phyloP scores from a whole-genome alignment of 2,113 vertebrate species.

The cattle (Bos taurus) region DNA sequence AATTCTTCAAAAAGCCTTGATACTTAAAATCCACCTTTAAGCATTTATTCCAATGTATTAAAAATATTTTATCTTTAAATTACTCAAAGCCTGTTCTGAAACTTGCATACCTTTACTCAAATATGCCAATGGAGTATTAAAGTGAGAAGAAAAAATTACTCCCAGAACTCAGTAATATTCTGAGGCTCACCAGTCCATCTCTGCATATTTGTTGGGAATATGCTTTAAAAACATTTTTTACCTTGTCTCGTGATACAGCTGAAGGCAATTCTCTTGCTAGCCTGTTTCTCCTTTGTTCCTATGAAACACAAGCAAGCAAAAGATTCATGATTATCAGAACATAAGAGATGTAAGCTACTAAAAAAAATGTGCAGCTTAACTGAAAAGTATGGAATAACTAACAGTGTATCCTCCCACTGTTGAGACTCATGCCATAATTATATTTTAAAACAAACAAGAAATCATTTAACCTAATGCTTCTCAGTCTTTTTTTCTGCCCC shows the following conservation, averaged over 20 bases:
- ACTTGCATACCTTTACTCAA: slow-evolving; percentile 2
- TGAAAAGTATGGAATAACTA: slow-evolving; percentile 16
- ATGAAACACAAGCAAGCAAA: slow-evolving; percentile 67
- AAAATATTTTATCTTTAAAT: slow-evolving; percentile 25
- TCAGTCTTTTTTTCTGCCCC: slow-evolving; percentile 15
- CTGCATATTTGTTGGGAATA: background rate
- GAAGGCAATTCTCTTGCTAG: slow-evolving; percentile 91
- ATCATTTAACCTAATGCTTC: slow-evolving; percentile 29
- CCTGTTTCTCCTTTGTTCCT: slow-evolving; percentile 97
- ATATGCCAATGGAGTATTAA: background rate
- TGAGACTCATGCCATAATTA: slow-evolving; percentile 36
- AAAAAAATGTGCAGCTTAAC: slow-evolving; percentile 10
- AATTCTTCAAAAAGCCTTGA: background rate
- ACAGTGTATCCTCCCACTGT: slow-evolving; percentile 13
- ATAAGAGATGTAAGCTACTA: background rate
- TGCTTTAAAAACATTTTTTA: slow-evolving; percentile 65
- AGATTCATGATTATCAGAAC: slow-evolving; percentile 44
- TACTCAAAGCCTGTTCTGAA: slow-evolving; percentile 8
- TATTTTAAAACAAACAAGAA: slow-evolving; percentile 48
- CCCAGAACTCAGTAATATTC: background rate
- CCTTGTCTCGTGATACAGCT: slow-evolving; percentile 92
- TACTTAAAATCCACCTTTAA: slow-evolving; percentile 17
- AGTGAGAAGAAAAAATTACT: background rate
- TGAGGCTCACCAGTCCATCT: slow-evolving; percentile 13
- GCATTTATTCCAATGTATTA: slow-evolving; percentile 6